These are phyloP conservation scores for Brachyrhaphis roseni DNA, from an alignment of 2,797 vertebrate species.

Conservation along the genomic window DNA sequence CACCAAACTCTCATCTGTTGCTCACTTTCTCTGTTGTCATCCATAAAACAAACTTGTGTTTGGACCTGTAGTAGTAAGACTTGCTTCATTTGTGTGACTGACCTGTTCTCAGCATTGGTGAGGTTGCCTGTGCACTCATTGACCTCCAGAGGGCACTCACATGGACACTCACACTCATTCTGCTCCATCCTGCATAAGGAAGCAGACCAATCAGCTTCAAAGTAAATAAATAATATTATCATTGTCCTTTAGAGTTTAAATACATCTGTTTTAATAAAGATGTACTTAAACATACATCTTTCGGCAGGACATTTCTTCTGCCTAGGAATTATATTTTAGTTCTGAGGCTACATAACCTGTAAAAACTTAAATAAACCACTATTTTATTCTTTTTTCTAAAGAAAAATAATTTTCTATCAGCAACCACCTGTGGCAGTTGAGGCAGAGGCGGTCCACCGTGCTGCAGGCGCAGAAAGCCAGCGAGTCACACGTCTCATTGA, in stretches of 20 bases:
- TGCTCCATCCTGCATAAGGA: constrained; percentile 92
- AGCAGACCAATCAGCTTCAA: background rate
- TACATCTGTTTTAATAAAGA: background rate
- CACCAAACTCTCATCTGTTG: background rate
- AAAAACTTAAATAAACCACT: background rate
- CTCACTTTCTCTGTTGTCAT: background rate
- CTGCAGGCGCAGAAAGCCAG: constrained; percentile 98
- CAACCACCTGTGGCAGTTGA: constrained; percentile 96
- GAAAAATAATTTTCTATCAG: background rate
- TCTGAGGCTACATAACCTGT: background rate
- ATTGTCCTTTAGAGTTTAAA: background rate
- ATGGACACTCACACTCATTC: constrained; percentile 98
- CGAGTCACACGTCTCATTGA: constrained; percentile 97
- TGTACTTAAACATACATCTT: too few relatives aligned
- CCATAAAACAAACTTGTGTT: background rate
- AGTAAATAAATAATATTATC: background rate
- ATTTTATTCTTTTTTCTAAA: background rate
- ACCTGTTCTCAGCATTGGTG: constrained; percentile 96
- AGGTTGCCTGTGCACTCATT: constrained; percentile 98
- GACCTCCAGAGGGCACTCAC: constrained; percentile 98
- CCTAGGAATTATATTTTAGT: background rate
- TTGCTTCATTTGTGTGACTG: constrained; percentile 35
- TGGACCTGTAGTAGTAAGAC: background rate
- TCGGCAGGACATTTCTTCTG: background rate
- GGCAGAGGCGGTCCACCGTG: constrained; percentile 96